These are phyloP conservation scores for Oreochromis niloticus DNA, from an alignment of 2,113 vertebrate species.

Conservation along the genomic window DNA sequence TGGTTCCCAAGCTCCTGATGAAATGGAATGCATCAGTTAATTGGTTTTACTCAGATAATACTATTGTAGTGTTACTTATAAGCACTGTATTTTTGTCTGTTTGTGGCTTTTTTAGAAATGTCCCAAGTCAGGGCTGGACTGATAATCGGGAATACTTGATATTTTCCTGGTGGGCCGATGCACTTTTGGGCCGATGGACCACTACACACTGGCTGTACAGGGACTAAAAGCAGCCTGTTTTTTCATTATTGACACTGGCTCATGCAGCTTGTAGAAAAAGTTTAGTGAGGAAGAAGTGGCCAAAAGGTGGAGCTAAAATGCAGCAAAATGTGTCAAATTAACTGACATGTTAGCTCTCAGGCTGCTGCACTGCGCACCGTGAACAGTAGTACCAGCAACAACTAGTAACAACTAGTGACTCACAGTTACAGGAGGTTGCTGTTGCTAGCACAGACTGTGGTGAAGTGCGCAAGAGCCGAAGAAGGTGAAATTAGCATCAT, in stretches of 20 bases:
- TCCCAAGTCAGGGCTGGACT: neutral
- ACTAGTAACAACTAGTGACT: neutral
- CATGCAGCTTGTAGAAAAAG: rapidly evolving
- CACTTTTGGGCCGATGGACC: neutral
- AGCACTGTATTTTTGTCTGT: neutral
- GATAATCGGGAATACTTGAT: neutral
- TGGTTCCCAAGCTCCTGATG: conserved; percentile 62
- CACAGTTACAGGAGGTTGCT: neutral
- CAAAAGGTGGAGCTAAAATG: neutral
- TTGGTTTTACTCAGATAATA: conserved; percentile 67
- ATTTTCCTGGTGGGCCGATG: neutral
- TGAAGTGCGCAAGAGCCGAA: neutral
- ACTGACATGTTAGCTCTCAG: neutral
- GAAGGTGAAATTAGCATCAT: neutral
- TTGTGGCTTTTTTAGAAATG: neutral
- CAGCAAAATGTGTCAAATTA: neutral
- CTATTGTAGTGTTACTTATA: neutral
- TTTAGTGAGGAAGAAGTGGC: neutral
- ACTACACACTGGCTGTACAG: neutral
- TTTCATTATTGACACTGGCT: neutral
- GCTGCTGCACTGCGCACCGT: neutral
- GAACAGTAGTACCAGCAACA: neutral
- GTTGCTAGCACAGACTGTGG: neutral
- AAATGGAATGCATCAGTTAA: conserved; percentile 74
- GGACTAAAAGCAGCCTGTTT: neutral